phyloP scores from a whole-genome alignment of 92 coral and sea anemone species.

The Paramuricea clavata region DNA sequence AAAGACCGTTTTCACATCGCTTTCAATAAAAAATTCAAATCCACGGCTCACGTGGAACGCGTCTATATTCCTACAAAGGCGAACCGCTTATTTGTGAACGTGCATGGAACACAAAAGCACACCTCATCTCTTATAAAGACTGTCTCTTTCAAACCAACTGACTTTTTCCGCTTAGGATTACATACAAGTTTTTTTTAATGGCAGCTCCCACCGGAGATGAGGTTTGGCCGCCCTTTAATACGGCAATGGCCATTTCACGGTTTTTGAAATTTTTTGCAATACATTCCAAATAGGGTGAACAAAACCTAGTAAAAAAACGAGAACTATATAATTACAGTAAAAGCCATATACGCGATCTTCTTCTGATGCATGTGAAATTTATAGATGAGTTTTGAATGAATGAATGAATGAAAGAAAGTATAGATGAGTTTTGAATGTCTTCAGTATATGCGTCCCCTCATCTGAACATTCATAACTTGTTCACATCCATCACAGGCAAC shows the following conservation, averaged over 20 bases:
- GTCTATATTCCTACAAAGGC: conserved; percentile 10
- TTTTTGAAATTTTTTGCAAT: neutral
- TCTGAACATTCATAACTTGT: too few relatives aligned
- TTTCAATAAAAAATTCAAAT: conserved; percentile 13
- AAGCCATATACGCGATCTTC: too few relatives aligned
- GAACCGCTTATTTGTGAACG: conserved; percentile 28
- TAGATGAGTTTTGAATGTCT: too few relatives aligned
- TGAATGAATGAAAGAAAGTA: too few relatives aligned
- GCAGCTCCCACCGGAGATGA: neutral
- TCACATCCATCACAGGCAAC: too few relatives aligned
- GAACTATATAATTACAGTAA: too few relatives aligned
- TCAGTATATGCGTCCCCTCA: too few relatives aligned
- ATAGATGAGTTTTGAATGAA: too few relatives aligned
- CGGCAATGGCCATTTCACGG: neutral
- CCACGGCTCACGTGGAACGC: neutral
- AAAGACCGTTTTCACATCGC: conserved; percentile 84
- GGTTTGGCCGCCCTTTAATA: neutral
- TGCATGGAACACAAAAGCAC: conserved; percentile 10
- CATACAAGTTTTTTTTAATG: neutral
- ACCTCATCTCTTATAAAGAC: conserved; percentile 13
- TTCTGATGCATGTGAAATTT: too few relatives aligned
- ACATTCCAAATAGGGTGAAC: too few relatives aligned
- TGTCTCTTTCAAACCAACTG: conserved; percentile 25
- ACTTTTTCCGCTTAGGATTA: conserved; percentile 8
- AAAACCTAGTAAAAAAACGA: neutral